phyloP scores from a whole-genome alignment of 2,113 vertebrate genomes.

The Eretmodus cyanostictus region DNA sequence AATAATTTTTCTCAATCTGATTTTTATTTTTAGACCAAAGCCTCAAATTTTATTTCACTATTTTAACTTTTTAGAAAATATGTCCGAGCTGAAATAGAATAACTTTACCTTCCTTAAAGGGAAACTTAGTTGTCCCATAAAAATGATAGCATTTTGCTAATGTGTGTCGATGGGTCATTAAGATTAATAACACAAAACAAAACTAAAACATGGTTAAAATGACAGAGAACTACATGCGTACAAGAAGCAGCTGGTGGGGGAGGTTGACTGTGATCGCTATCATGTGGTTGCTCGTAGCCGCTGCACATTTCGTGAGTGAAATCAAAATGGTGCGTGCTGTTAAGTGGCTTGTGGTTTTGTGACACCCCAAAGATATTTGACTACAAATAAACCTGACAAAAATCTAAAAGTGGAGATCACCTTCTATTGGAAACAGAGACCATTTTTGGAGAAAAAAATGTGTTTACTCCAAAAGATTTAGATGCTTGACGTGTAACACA shows the following conservation, averaged over 20 bases:
- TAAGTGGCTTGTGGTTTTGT: background rate
- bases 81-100: background rate
- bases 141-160: background rate
- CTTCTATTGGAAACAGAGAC: accelerated
- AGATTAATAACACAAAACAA: background rate
- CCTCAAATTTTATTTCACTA: background rate
- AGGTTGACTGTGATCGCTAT: accelerated
- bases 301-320: background rate
- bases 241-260: background rate
- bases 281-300: background rate
- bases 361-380: background rate
- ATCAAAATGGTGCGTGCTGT: background rate
- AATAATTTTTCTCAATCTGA: accelerated
- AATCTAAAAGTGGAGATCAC: accelerated
- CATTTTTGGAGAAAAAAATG: background rate
- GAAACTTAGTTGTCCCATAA: background rate
- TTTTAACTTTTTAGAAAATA: background rate
- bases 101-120: background rate
- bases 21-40: background rate
- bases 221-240: background rate
- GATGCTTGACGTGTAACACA: background rate
- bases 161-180: background rate
- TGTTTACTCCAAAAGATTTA: background rate
- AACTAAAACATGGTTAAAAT: background rate
- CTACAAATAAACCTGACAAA: background rate